Evolutionary conservation across 2,797 vertebrate species (phyloP), one percentile per base, ranked within the genome.

Genomic region (Typhlichthys eigenmanni): DNA sequence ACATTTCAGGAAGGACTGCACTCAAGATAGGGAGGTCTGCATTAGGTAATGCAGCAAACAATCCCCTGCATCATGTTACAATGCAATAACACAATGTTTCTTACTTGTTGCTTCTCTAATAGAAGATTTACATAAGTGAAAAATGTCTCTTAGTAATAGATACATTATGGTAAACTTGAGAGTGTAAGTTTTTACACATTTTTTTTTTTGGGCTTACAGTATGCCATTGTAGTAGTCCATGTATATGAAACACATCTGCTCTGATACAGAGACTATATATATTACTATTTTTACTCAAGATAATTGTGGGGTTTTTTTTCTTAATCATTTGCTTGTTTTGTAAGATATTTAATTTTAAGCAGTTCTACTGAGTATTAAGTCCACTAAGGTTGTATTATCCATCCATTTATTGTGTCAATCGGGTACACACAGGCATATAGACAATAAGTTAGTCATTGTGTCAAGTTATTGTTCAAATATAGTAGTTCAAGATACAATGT

Each of bases 1-100:
- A 14, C 61, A 64, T 67, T 83, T 72, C 60, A 74, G 58, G 72
- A 69, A 55, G 55, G 70, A 62, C 2, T 6, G 53, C 53, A 52
- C 58, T 61, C 14, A 57, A 50, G 19, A 64, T 48, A 46, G 48
- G 29, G 17, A 74, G 62, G 55, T 12, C 62, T 64, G 63, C 63
- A 76, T 79, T 74, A 74, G 78, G 72, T 82, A 68, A 64, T 19
- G 60, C 66, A 76, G 77, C 63, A 60, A 71, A 58, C 1, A 3
- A 60, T 19, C 67, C 34, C 4, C 62, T 81, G 77, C 68, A 24
- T 69, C 19, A 47, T 75, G 62, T 76, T 43, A 69, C 53, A 75
- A 78, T 80, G 78, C 80, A 84, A 83, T 78, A 73, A 72, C 60
- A 54, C 60, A 54, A 53, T n/a, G 47, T 58, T 69, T 66, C 13